phyloP scores from a whole-genome alignment of 2,113 vertebrate genomes.

The Semnornis frantzii region DNA sequence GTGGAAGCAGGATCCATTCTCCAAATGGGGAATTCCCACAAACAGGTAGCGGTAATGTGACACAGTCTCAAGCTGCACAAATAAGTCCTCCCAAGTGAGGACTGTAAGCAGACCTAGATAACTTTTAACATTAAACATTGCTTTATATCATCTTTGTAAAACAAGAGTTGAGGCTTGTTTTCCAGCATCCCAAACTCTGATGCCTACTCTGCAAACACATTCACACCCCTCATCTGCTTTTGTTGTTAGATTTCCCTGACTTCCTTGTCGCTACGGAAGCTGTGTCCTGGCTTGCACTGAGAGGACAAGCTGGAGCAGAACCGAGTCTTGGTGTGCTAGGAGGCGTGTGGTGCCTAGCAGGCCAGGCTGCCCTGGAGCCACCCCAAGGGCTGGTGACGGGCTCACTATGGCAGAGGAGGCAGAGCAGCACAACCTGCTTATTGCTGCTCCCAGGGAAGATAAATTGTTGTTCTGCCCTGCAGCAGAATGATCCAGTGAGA shows the following conservation, averaged over 20 bases:
- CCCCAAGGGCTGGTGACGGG: neutral
- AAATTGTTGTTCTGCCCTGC: neutral
- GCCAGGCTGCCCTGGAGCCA: neutral
- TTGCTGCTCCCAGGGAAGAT: neutral
- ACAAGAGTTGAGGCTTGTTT: neutral
- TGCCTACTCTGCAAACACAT: accelerated
- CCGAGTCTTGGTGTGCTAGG: accelerated
- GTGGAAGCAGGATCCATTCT: neutral
- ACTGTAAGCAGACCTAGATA: neutral
- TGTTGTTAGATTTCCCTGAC: neutral
- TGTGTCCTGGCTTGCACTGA: accelerated
- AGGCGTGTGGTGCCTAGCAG: neutral
- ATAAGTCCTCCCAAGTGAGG: neutral
- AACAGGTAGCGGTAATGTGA: neutral
- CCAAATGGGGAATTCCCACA: neutral
- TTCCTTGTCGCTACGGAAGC: neutral
- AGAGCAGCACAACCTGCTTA: neutral
- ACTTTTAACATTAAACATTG: neutral
- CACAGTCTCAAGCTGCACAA: neutral
- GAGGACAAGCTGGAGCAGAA: neutral
- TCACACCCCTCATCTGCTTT: neutral
- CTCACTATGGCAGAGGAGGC: neutral
- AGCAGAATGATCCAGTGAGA: neutral
- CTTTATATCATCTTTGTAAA: neutral
- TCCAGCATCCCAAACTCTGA: neutral